These are phyloP conservation scores for Acromyrmex echinatior DNA, from an alignment of 1,140 invertebrate species.

Conservation along the genomic window DNA sequence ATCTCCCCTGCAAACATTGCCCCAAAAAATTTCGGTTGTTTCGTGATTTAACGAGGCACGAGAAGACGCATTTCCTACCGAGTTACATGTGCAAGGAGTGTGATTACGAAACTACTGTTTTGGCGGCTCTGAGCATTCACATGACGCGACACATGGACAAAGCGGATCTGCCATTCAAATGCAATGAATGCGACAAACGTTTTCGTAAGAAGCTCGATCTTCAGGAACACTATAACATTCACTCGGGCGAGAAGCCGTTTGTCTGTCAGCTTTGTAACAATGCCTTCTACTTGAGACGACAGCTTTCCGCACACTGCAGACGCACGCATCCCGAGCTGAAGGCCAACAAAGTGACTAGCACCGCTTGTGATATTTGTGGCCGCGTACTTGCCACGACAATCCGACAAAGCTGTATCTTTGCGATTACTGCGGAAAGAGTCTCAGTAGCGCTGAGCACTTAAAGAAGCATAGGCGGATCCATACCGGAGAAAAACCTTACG, in stretches of 20 bases:
- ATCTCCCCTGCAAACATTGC: constrained; percentile 84
- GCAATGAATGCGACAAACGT: constrained; percentile 88
- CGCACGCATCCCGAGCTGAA: constrained; percentile 83
- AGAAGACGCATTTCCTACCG: constrained; percentile 84
- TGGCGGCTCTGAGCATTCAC: constrained; percentile 82
- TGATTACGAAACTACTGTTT: constrained; percentile 85
- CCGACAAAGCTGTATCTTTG: constrained; percentile 89
- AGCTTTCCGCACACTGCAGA: constrained; percentile 83
- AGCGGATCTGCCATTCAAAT: constrained; percentile 88
- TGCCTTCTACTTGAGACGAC: constrained; percentile 86
- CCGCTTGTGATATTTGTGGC: constrained; percentile 86
- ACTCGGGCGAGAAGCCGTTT: constrained; percentile 87
- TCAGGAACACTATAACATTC: constrained; percentile 86
- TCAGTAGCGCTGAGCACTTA: constrained; percentile 90
- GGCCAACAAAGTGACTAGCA: constrained; percentile 83
- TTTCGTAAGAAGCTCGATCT: constrained; percentile 87
- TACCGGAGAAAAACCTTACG: constrained; percentile 91
- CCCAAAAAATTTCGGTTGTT: constrained; percentile 83
- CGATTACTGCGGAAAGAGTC: constrained; percentile 93
- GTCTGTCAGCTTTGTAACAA: constrained; percentile 88
- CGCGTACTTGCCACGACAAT: constrained; percentile 85
- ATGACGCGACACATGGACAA: constrained; percentile 83
- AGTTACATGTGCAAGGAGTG: constrained; percentile 84
- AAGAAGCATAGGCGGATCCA: constrained; percentile 91
- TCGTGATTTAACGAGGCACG: constrained; percentile 84